Evolutionary conservation across 64 coral and sea anemone species (phyloP), one percentile per base, ranked within the genome.

Genomic region (Actinia equina): DNA sequence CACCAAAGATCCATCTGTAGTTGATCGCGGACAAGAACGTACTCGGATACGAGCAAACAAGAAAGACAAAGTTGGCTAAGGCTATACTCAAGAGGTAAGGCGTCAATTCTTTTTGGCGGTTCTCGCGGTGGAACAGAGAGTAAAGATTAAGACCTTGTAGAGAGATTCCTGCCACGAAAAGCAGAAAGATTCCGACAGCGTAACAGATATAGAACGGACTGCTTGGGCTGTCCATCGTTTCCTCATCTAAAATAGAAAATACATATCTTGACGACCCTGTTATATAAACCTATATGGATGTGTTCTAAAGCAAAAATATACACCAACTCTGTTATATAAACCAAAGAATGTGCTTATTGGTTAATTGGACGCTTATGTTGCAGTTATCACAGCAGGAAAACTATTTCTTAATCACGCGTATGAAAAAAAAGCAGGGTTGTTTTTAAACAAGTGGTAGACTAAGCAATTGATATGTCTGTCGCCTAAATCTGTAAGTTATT

Each of bases 1-100:
- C 6, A 56, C 25, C 18, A 17, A 85, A 85, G 16, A 59, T 8
- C 83, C 83, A 85, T 54, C 83, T 14, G 18, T 85, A 17, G 43
- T 57, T 59, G 2, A 85, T 2, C 19, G 83, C 83, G 5, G 52
- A 59, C n/a, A 63, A 5, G 20, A 85, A 85, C 6, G 51, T 85
- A 59, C 52, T 85, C 20, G 83, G 83, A 26, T 52, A 63, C 4
- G 53, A 85, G 18, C 55, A 41, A 14, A 59, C 17, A 7, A 85
- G 43, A 8, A 85, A 59, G 14, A 63, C 52, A 14, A 63, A 37
- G 52, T 85, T 85, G 16, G 83, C 83, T 0, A 63, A 44, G n/a
- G 83, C 22, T 9, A 85, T 85, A n/a, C 55, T 63, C 23, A 85
- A 18, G 11, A 85, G 83, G 41, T 85, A 85, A 1, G 83, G 83